Base-by-base conservation (phyloP, 2,113 vertebrate species). In the Bufo bufo region DNA sequence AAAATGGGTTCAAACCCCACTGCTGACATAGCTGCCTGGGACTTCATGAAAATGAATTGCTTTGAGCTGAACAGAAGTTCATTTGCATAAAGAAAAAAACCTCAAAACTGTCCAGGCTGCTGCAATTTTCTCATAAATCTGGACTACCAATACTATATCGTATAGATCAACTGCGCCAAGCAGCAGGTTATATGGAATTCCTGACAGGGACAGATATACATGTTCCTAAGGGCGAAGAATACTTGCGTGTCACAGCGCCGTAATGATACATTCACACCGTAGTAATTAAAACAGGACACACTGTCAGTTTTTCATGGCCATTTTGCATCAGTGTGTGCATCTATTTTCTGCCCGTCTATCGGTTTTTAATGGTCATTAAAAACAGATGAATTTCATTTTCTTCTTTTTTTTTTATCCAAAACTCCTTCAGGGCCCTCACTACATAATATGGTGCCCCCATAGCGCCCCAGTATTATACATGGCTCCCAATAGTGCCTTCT, bases 1-100 rank as follows among this genome's bases (percentile, higher is more conserved):
- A 66, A 66, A 66, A 66, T 66, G 61, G 47, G 61, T 69, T 20
- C 61, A 83, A 83, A 50, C 81, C 81, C 61, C 81, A 52, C 12
- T 66, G 23, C 45, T 66, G 47, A 50, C 59, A 83, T 8, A 66
- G 47, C 47, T 49, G 43, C 20, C 19, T 6, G 49, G 19, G 49
- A 83, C 33, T 66, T 82, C 61, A 69, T 83, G 81, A 69, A 83
- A 82, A 83, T 69, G 63, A 83, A 66, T 66, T 23, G 61, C 81
- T 66, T 16, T 52, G 47, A 23, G 19, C 49, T 83, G 63, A 61
- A 49, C 33, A 82, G 81, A 65, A 65, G 16, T 66, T 80, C 20
- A 80, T 80, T 33, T 80, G 54, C 77, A 80, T 65, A 82, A 82
- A 49, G 58, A 65, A 45, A 65, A 45, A 47, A 49, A 82, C 17